Base-by-base conservation (phyloP, 2,888 invertebrate genomes). In the Thereva unica region DNA sequence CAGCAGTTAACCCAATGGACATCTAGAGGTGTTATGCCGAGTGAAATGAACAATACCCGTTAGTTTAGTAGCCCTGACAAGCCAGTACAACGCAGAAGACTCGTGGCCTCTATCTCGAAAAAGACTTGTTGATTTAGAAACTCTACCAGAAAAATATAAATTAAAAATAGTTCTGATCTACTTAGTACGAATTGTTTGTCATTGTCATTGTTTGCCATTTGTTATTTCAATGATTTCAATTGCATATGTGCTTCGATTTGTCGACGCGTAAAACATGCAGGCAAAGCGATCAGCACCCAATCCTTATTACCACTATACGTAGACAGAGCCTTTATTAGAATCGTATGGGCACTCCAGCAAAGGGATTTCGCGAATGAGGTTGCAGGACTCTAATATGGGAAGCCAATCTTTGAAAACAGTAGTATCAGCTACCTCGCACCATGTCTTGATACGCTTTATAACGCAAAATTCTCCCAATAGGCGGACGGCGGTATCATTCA, bases 401-500 rank as follows among this genome's bases (percentile, higher is more conserved):
- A 67, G 35, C 37, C 9, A 10, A 34, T 56, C 12, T 7, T 34
- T 34, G 44, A n/a, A 4, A 40, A 44, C 8, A 66, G 42, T 57
- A 35, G n/a, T 34, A 55, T 57, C 37, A 57, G 52, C 42, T 35
- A 37, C 12, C 45, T 66, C 2, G 56, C 55, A 35, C 67, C 68
- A 7, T 66, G 68, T 49, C 4, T 69, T 7, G 67, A 54, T 8
- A n/a, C 35, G 10, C 4, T 10, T 7, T 8, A 64, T 41, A 40
- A 64, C 4, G 3, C 2, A 35, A 12, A 1, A n/a, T 66, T 4
- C 4, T 66, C 3, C n/a, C 56, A 10, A 57, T 66, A 6, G 67
- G 68, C 56, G 68, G 70, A 10, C 35, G 69, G 7, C 40, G 76
- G 0, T 52, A 69, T 38, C 67, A 72, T 54, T 66, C 74, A 8